Percentiles rank a stretch among this genome's conserved stretches.
These are phyloP conservation scores for Holacanthus passer DNA, from an alignment of 2,113 vertebrate genomes.

Conservation along the genomic window DNA sequence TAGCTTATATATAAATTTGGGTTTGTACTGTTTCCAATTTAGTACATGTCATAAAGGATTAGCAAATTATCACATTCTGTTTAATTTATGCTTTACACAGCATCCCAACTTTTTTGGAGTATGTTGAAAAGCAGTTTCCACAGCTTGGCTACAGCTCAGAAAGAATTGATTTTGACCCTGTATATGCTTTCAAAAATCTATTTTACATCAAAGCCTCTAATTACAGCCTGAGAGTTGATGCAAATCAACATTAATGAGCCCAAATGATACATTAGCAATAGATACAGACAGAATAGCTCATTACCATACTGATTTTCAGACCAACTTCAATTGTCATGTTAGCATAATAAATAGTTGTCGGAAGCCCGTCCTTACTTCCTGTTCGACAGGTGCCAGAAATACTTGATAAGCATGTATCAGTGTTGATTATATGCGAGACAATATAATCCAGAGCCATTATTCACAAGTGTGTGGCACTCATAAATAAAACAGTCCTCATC, in stretches of 20 bases:
- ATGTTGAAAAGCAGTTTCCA: not conserved
- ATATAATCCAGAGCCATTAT: constrained; percentile 37
- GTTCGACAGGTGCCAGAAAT: constrained; percentile 51
- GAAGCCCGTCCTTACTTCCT: not conserved
- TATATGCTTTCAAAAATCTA: constrained; percentile 33
- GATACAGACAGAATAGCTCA: constrained; percentile 40
- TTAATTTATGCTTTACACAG: too few relatives aligned
- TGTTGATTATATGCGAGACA: constrained; percentile 41
- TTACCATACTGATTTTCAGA: constrained; percentile 49
- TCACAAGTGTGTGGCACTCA: constrained; percentile 29
- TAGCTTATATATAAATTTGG: too few relatives aligned
- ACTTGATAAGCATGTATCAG: constrained; percentile 60
- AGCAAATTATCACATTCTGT: too few relatives aligned
- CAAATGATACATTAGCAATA: constrained; percentile 47
- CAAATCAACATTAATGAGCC: constrained; percentile 44
- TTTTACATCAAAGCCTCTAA: constrained; percentile 23
- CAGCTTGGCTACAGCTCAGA: not conserved
- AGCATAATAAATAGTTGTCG: constrained; percentile 46
- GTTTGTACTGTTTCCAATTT: too few relatives aligned
- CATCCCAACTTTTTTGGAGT: too few relatives aligned
- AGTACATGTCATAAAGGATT: too few relatives aligned
- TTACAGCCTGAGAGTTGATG: constrained; percentile 44
- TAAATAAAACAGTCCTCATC: constrained; percentile 60
- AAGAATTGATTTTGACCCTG: constrained; percentile 14
- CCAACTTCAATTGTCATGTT: constrained; percentile 34